Conservation (phyloP, 2,113 vertebrate species). For the Chlorocebus sabaeus region DNA sequence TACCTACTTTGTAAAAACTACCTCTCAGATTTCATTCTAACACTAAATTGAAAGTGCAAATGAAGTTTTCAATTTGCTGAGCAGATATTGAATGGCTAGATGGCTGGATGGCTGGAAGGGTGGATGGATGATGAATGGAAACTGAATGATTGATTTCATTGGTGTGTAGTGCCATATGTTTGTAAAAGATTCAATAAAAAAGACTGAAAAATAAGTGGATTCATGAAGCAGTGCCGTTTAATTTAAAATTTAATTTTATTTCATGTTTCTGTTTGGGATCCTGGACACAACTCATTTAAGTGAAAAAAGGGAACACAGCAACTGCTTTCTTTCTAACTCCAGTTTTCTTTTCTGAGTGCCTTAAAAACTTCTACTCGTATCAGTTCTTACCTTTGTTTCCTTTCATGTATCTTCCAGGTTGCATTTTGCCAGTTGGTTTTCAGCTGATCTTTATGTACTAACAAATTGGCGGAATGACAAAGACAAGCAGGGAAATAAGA, state of each 20-base stretch:
- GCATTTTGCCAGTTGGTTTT: conserved; percentile 22
- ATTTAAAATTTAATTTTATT: conserved; percentile 18
- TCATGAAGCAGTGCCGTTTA: not conserved
- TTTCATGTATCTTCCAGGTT: not conserved
- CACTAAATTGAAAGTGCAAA: not conserved
- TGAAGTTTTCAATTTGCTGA: not conserved
- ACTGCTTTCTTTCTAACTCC: not conserved
- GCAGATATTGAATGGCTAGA: not conserved
- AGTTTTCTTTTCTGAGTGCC: not conserved
- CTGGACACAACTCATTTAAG: not conserved
- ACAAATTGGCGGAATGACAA: conserved; percentile 11
- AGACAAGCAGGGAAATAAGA: not conserved
- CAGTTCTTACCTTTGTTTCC: not conserved
- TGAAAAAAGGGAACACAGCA: not conserved
- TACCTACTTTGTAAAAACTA: not conserved
- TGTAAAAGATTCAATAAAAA: not conserved
- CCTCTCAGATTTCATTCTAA: not conserved
- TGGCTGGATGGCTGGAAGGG: not conserved
- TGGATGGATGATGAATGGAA: not conserved
- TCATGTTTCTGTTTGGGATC: not conserved
- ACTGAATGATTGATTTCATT: not conserved
- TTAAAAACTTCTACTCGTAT: not conserved
- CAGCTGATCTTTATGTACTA: conserved; percentile 6
- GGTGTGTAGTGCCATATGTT: not conserved
- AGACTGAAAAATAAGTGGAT: not conserved